Evolutionary conservation across 2,797 vertebrate species (phyloP), one percentile per base, ranked within the genome.

Genomic region (Myotis daubentonii): DNA sequence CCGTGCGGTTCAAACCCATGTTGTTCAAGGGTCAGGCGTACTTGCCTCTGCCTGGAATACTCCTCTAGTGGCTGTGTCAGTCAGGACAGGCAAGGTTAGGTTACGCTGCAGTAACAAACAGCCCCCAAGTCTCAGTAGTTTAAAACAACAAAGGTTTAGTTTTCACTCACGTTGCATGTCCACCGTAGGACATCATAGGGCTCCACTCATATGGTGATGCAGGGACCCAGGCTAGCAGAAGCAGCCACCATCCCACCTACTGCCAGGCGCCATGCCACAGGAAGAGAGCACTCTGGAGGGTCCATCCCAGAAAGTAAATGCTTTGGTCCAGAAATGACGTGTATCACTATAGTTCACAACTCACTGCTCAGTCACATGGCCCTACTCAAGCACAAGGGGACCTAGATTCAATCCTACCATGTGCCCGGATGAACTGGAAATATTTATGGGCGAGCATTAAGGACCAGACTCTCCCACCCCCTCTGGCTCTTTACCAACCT

Each of bases 21-120:
- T 47, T 19, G 28, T 22, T 62, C 79, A 62, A 62, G 19, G 36
- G 36, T 22, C 55, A 62, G 7, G 36, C 17, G 55, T 30, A 2
- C 55, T 20, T 51, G 17, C 68, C 57, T 76, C 66, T 38, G 85
- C 60, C 47, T 49, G 6, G 41, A 38, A 38, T 2, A 28, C 38
- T 80, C 44, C 60, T 53, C 38, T 2, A 25, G 60, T 36, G 17
- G 49, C 33, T 6, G 15, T 7, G 79, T 53, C 33, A 13, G 89
- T 78, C 68, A 95, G 82, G 30, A 13, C 13, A 57, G 81, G 80
- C 8, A n/a, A 53, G 47, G 19, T 33, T 1, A 57, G 60, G 95
- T 51, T 65, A 65, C 22, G 86, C 78, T n/a, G 22, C 60, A 66
- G 28, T 51, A 93, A 94, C 38, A 71, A 94, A 33, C 47, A 49